Evolutionary conservation across 2,113 vertebrate species (phyloP).

Genomic region (Mugil cephalus): DNA sequence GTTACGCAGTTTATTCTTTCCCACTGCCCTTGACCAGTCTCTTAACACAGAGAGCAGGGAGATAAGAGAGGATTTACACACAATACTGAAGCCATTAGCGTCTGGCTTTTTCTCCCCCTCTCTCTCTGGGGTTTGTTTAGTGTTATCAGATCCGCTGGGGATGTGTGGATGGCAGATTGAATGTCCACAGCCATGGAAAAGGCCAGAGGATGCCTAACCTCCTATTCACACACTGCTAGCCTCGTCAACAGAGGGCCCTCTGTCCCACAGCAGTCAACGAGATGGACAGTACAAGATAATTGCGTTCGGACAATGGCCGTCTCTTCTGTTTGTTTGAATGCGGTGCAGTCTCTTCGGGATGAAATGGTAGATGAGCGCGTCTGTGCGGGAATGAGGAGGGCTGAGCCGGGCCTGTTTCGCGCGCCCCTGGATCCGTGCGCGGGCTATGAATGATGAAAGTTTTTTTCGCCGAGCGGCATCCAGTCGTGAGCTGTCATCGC

Average conservation of each 20-base stretch:
- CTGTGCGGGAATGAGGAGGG: slow-evolving; percentile 39
- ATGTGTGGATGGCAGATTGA: slow-evolving; percentile 82
- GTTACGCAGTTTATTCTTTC: slow-evolving; percentile 63
- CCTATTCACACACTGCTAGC: slow-evolving; percentile 77
- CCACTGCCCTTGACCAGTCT: slow-evolving; percentile 78
- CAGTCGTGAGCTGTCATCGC: slow-evolving; percentile 64
- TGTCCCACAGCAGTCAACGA: slow-evolving; percentile 76
- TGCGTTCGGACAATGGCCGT: slow-evolving; percentile 75
- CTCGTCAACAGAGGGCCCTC: slow-evolving; percentile 80
- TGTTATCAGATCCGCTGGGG: slow-evolving; percentile 80
- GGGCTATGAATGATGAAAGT: slow-evolving; percentile 69
- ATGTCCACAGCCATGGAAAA: slow-evolving; percentile 79
- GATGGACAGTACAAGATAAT: slow-evolving; percentile 83
- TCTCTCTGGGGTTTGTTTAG: slow-evolving; percentile 77
- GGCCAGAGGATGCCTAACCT: slow-evolving; percentile 81
- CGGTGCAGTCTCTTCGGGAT: slow-evolving; percentile 75
- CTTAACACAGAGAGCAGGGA: slow-evolving; percentile 76
- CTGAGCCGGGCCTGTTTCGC: slow-evolving; percentile 53
- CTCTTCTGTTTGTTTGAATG: slow-evolving; percentile 78
- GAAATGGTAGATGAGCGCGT: slow-evolving; percentile 75
- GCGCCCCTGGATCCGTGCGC: slow-evolving; percentile 53
- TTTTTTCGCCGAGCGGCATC: slow-evolving; percentile 55
- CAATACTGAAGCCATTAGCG: slow-evolving; percentile 81
- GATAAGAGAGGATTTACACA: slow-evolving; percentile 84
- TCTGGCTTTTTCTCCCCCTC: slow-evolving; percentile 60